Percentiles rank a stretch among this genome's conserved stretches.
phyloP scores from a whole-genome alignment of 2,888 invertebrate genomes.

The Malthinus flaveolus region DNA sequence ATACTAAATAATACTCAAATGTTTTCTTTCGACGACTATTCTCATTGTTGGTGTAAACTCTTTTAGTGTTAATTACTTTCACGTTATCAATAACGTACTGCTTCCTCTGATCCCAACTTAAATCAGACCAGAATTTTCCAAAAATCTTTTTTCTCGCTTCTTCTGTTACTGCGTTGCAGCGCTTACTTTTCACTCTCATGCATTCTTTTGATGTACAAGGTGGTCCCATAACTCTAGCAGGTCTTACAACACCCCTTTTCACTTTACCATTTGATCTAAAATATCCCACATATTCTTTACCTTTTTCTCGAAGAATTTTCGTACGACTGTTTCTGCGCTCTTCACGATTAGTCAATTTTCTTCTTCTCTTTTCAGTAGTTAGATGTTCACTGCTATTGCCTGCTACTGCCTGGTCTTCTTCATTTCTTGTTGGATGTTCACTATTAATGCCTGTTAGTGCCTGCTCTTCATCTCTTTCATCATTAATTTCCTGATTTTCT shows the following conservation, averaged over 20 bases:
- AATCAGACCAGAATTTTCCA: neutral
- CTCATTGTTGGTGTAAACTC: neutral
- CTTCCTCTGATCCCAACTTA: slow-evolving; percentile 1
- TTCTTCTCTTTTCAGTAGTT: too few relatives aligned
- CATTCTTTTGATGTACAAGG: neutral
- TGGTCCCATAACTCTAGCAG: neutral
- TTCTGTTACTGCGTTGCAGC: neutral
- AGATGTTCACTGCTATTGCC: too few relatives aligned
- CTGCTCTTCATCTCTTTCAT: too few relatives aligned
- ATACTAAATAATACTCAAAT: neutral
- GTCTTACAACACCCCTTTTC: neutral
- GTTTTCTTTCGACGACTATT: neutral
- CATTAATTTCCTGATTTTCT: too few relatives aligned
- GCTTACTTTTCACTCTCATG: neutral
- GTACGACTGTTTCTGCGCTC: too few relatives aligned
- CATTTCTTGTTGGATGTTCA: too few relatives aligned
- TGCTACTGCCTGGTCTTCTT: too few relatives aligned
- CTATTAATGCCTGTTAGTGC: too few relatives aligned
- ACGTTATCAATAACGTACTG: neutral
- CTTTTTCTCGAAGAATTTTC: too few relatives aligned
- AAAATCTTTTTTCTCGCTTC: neutral
- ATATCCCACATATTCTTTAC: neutral
- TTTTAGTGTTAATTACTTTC: neutral
- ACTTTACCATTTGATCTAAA: neutral
- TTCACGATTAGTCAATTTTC: too few relatives aligned